Evolutionary conservation across 2,888 invertebrate species (phyloP).

Genomic region (Endotricha flammealis): DNA sequence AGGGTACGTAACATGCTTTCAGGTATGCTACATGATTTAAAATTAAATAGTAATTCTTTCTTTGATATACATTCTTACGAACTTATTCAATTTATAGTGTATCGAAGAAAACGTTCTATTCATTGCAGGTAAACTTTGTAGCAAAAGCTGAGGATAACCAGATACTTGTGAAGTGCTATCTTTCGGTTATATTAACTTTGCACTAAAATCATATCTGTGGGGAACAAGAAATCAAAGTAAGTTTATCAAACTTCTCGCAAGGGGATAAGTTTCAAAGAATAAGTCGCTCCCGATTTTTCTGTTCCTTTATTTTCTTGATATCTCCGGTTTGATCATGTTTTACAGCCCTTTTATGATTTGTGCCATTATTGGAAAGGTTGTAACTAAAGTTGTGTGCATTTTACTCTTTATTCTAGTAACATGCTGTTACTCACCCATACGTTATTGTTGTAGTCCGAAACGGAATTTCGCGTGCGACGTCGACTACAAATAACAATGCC

Average conservation of each 20-base stretch:
- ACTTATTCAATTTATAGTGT: too few species aligned
- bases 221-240: constrained; percentile 6
- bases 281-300: constrained; percentile 5
- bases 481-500: not conserved
- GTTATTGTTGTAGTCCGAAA: too few species aligned
- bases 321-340: constrained; percentile 5
- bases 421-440: too few species aligned
- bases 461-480: not conserved
- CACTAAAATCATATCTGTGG: constrained; percentile 5
- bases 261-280: constrained; percentile 4
- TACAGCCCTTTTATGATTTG: constrained; percentile 1
- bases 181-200: constrained; percentile 3
- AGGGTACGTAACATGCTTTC: too few species aligned
- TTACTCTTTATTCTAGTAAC: too few species aligned
- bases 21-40: too few species aligned
- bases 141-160: not conserved
- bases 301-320: constrained; percentile 4
- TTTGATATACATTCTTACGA: too few species aligned
- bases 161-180: not conserved
- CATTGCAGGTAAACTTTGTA: not conserved
- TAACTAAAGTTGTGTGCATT: too few species aligned
- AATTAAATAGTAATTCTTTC: too few species aligned
- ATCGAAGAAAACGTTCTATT: too few species aligned
- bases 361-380: too few species aligned
- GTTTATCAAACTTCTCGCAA: constrained; percentile 6